Conservation (phyloP, 92 coral and sea anemone genomes). For the Phenganax marumi region DNA sequence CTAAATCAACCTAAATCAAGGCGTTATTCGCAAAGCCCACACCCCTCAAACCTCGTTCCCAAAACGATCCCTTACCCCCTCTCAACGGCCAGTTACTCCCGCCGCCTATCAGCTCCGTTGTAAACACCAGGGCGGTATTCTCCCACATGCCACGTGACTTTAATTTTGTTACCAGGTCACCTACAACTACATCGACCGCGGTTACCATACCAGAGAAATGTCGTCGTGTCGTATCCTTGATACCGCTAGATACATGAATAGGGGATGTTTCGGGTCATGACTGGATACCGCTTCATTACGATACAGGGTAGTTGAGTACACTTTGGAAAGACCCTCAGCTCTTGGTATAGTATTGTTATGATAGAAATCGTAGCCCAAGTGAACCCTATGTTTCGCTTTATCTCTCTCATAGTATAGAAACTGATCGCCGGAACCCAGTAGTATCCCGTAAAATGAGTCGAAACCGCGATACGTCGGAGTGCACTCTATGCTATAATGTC, state of each 20-base stretch:
- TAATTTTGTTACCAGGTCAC: conserved; percentile 54
- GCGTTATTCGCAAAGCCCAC: conserved; percentile 63
- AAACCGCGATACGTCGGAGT: conserved; percentile 81
- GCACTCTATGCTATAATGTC: conserved; percentile 66
- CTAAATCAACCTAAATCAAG: conserved; percentile 40
- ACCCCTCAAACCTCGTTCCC: conserved; percentile 72
- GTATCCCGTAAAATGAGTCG: conserved; percentile 74
- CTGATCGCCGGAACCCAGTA: conserved; percentile 76
- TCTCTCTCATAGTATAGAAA: conserved; percentile 41
- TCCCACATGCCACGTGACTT: conserved; percentile 61
- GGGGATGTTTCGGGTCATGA: conserved; percentile 49
- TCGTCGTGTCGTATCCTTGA: conserved; percentile 44
- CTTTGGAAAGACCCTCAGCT: conserved; percentile 35
- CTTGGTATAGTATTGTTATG: conserved; percentile 50
- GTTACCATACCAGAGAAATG: conserved; percentile 61
- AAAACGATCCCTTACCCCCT: conserved; percentile 61
- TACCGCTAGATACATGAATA: conserved; percentile 57
- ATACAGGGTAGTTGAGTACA: conserved; percentile 60
- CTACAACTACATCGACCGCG: conserved; percentile 63
- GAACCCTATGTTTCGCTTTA: not conserved
- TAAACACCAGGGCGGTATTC: conserved; percentile 62
- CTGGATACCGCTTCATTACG: conserved; percentile 57
- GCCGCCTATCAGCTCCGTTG: conserved; percentile 53
- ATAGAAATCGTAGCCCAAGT: conserved; percentile 58
- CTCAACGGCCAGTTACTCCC: conserved; percentile 76